Percentiles rank a stretch among this genome's conserved stretches.
Evolutionary conservation across 2,888 invertebrate species (phyloP).

Genomic region (Meiosimyza decipiens): DNA sequence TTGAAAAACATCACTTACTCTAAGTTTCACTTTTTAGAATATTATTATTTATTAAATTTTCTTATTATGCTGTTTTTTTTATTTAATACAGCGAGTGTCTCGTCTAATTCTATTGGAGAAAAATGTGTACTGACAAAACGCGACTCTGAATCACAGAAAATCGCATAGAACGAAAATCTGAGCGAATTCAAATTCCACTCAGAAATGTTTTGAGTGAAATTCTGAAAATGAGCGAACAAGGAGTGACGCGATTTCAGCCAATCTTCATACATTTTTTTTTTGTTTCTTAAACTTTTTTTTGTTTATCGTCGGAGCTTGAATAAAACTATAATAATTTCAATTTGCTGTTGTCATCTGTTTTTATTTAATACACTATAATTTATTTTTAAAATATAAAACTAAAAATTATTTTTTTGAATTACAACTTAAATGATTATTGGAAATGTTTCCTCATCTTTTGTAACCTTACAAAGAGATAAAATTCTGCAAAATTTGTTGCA

Average conservation of each 20-base stretch:
- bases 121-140: slow-evolving; percentile 50
- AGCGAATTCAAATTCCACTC: slow-evolving; percentile 11
- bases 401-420: no score
- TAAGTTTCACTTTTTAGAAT: background rate
- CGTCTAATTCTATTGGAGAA: slow-evolving; percentile 49
- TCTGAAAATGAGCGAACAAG: slow-evolving; percentile 2
- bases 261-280: no score
- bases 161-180: slow-evolving; percentile 9
- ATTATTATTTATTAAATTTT: background rate
- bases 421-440: no score
- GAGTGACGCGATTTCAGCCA: background rate
- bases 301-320: no score
- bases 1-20: background rate
- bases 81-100: slow-evolving; percentile 5
- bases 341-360: no score
- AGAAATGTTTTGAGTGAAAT: slow-evolving; percentile 35
- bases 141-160: slow-evolving; percentile 48
- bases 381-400: no score
- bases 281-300: no score
- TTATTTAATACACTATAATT: no score
- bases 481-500: no score
- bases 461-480: no score
- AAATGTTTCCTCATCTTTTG: no score
- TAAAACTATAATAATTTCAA: no score
- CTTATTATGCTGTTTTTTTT: slow-evolving; percentile 20